Evolutionary conservation across 2,888 invertebrate species (phyloP), one percentile per base, ranked within the genome.

Genomic region (Orthosia incerta): DNA sequence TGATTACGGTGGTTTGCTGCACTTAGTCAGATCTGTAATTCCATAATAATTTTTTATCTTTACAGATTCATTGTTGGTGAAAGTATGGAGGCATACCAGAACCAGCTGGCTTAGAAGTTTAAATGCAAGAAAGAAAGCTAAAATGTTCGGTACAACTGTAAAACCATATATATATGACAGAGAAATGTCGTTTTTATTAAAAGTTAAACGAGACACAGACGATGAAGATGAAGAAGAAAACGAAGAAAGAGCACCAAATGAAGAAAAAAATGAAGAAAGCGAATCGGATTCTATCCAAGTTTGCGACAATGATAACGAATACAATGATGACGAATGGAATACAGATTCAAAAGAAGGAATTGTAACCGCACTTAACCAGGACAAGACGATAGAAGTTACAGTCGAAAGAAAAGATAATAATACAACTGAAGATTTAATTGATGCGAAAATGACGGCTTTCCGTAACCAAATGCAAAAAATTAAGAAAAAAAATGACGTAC

Each of bases 301-400:
- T 18, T 59, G 56, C 55, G 78, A 76, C 20, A 39, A 50, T 4
- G 59, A 39, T 13, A n/a, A 59, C 12, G 59, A 59, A 59, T 59
- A 13, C n/a, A 31, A 12, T 31, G 31, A 12, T n/a, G 59, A 39
- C 39, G 79, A 76, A 46, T 70, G 50, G 48, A 59, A 46, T 69
- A 15, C 20, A 1, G 78, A 76, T 50, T 45, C 77, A 20, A 78
- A 78, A 7, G 53, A 55, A 50, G 45, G 50, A 50, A 55, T 78
- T 15, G 18, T 60, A 11, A 9, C 46, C 62, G 3, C 3, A 16
- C 39, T 51, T 3, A 53, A 45, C 13, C 15, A 72, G 2, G 64
- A 78, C 20, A 45, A 48, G 18, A 46, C 60, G n/a, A 48, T 15
- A 20, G 56, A 59, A 1, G 53, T 50, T 7, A 50, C 67, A 48